These are phyloP conservation scores for Gasterosteus nipponicus DNA, from an alignment of 2,113 vertebrate genomes.

Conservation along the genomic window DNA sequence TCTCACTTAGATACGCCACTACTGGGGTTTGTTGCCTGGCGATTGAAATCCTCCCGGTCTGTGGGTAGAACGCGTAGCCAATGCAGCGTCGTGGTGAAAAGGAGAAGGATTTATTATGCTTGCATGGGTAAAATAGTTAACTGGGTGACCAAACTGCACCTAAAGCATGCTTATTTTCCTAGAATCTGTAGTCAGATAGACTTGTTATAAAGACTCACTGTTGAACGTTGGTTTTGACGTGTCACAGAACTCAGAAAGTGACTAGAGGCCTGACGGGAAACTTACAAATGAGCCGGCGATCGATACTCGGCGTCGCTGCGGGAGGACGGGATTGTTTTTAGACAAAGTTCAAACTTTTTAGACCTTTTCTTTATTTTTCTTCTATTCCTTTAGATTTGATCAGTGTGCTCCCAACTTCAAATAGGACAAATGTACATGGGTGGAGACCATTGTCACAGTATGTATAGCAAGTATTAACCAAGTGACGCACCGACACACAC, in stretches of 20 bases:
- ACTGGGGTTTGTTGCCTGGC: slow-evolving; percentile 76
- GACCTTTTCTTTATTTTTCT: slow-evolving; percentile 35
- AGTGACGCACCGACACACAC: slow-evolving; percentile 57
- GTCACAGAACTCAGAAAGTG: slow-evolving; percentile 73
- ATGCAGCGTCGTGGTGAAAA: slow-evolving; percentile 73
- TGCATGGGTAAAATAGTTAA: slow-evolving; percentile 87
- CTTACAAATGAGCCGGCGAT: slow-evolving; percentile 54
- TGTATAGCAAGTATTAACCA: slow-evolving; percentile 51
- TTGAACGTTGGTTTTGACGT: slow-evolving; percentile 74
- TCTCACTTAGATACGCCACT: slow-evolving; percentile 70
- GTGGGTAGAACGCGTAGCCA: slow-evolving; percentile 75
- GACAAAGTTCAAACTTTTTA: slow-evolving; percentile 70
- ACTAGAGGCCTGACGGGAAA: slow-evolving; percentile 51
- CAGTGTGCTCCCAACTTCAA: slow-evolving; percentile 68
- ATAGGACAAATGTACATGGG: slow-evolving; percentile 48
- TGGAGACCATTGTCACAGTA: slow-evolving; percentile 58
- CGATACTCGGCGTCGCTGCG: slow-evolving; percentile 59
- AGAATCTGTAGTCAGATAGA: slow-evolving; percentile 84
- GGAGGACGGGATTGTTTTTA: slow-evolving; percentile 65
- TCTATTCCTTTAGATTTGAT: slow-evolving; percentile 63
- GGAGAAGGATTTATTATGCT: slow-evolving; percentile 82
- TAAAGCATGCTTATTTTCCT: slow-evolving; percentile 87
- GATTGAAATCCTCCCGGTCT: slow-evolving; percentile 66
- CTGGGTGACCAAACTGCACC: slow-evolving; percentile 81
- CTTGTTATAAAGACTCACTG: slow-evolving; percentile 79